phyloP scores from a whole-genome alignment of 2,888 invertebrate genomes.

The Amiota minor region DNA sequence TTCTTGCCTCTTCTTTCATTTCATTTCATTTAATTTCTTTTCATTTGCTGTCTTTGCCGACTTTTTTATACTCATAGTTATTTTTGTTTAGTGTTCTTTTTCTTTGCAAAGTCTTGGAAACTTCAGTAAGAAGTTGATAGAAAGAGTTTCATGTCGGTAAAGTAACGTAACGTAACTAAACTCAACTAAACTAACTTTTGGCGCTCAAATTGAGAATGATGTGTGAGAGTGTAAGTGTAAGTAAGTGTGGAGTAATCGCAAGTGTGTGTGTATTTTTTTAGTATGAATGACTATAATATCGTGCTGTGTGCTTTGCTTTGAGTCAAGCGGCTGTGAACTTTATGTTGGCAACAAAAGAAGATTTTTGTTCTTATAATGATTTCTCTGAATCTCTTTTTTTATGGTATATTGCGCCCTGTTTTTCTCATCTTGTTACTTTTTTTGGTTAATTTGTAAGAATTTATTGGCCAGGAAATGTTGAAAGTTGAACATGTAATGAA shows the following conservation, averaged over 20 bases:
- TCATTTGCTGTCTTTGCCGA: not conserved
- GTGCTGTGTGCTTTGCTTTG: not conserved
- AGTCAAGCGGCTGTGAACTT: not conserved
- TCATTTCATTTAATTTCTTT: no score
- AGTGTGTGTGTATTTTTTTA: no score
- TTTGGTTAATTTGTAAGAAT: slow-evolving; percentile 14
- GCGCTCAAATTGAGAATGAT: slow-evolving; percentile 29
- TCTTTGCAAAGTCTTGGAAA: not conserved
- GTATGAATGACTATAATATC: no score
- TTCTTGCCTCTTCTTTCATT: not conserved
- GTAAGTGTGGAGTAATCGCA: no score
- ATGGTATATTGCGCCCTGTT: not conserved
- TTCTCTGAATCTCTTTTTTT: not conserved
- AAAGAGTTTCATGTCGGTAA: no score
- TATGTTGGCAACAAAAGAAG: no score
- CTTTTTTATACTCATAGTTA: no score
- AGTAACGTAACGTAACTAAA: no score
- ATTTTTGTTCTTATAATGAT: not conserved
- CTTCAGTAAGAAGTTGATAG: no score
- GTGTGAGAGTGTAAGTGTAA: not conserved
- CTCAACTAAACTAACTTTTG: slow-evolving; percentile 3
- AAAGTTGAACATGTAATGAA: not conserved
- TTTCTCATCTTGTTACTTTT: not conserved
- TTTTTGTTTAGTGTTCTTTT: not conserved
- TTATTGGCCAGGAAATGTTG: slow-evolving; percentile 17